Evolutionary conservation across 2,113 vertebrate species (phyloP).

Genomic region (Chaetorhynchus papuensis): DNA sequence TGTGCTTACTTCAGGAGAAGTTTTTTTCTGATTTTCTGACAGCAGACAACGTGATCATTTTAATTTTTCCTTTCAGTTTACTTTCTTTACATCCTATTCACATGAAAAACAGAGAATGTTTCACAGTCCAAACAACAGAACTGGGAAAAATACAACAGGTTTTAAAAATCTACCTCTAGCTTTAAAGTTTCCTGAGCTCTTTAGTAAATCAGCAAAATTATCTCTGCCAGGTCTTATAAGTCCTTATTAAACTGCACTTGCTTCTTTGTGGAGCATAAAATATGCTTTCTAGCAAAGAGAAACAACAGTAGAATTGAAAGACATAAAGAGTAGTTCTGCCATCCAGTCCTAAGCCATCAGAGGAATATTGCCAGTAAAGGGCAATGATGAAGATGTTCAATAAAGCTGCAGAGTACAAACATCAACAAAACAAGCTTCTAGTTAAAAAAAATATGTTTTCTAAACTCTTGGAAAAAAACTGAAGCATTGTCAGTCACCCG

Average conservation of each 20-base stretch:
- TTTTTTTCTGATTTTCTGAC: not conserved
- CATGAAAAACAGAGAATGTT: not conserved
- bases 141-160: not conserved
- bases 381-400: not conserved
- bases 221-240: not conserved
- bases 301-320: not conserved
- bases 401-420: not conserved
- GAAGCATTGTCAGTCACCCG: not conserved
- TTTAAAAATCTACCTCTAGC: not conserved
- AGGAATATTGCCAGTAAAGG: not conserved
- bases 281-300: not conserved
- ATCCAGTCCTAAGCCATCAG: not conserved
- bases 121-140: not conserved
- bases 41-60: accelerated
- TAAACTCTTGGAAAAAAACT: not conserved
- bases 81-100: not conserved
- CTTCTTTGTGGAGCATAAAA: not conserved
- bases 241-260: not conserved
- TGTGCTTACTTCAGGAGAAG: not conserved
- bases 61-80: not conserved
- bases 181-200: not conserved
- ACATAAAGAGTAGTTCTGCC: not conserved
- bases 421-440: not conserved
- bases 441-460: not conserved
- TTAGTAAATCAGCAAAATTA: not conserved